Percentiles rank a stretch among this genome's conserved stretches.
phyloP scores from a whole-genome alignment of 2,113 vertebrate genomes.

The Eublepharis macularius region DNA sequence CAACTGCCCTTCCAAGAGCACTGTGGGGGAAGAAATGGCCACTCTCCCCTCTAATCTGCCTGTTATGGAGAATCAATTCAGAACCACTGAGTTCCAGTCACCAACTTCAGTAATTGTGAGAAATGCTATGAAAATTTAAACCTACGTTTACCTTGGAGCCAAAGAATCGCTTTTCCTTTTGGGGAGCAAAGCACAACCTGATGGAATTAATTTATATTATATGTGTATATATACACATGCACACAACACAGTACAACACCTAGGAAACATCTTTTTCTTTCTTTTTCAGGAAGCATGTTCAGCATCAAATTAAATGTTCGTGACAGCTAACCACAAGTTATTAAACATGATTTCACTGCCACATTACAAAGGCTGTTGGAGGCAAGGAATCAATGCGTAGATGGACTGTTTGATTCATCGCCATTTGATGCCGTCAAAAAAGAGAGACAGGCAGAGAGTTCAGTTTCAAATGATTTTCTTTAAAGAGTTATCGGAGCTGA shows the following conservation, averaged over 20 bases:
- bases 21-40: background rate
- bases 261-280: constrained; percentile 43
- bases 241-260: constrained; percentile 33
- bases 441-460: constrained; percentile 44
- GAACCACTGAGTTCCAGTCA: constrained; percentile 32
- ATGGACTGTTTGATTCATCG: constrained; percentile 70
- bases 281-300: constrained; percentile 67
- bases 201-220: background rate
- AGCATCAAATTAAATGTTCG: constrained; percentile 74
- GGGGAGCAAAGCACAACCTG: background rate
- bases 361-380: constrained; percentile 65
- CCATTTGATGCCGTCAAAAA: constrained; percentile 68
- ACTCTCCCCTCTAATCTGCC: constrained; percentile 9
- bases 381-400: constrained; percentile 57
- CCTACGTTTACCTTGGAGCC: background rate
- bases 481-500: constrained; percentile 64
- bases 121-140: background rate
- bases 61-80: constrained; percentile 3
- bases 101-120: background rate
- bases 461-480: constrained; percentile 68
- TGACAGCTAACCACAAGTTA: constrained; percentile 75
- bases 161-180: constrained; percentile 9
- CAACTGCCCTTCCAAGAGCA: constrained; percentile 42
- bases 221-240: background rate
- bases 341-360: constrained; percentile 72